phyloP scores from a whole-genome alignment of 2,797 vertebrate species.

The Triplophysa bombifrons region DNA sequence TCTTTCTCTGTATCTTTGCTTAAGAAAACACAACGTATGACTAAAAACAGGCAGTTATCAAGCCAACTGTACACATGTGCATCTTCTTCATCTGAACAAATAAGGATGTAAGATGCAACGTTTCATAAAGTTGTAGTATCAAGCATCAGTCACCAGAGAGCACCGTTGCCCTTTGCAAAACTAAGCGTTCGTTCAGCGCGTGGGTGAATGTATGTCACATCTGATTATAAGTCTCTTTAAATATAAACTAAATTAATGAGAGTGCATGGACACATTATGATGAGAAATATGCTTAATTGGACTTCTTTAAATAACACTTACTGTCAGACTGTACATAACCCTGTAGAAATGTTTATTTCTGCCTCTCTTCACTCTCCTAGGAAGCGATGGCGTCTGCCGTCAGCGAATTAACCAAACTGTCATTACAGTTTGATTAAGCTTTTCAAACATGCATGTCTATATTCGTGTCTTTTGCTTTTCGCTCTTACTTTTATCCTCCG shows the following conservation, averaged over 20 bases:
- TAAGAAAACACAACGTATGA: not conserved
- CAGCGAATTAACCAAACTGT: slow-evolving; percentile 39
- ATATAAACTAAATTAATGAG: slow-evolving; percentile 75
- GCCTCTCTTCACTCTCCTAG: slow-evolving; percentile 28
- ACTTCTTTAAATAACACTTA: slow-evolving; percentile 75
- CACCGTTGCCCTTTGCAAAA: slow-evolving; percentile 66
- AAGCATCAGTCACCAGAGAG: slow-evolving; percentile 63
- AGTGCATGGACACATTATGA: slow-evolving; percentile 73
- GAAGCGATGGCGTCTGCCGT: slow-evolving; percentile 34
- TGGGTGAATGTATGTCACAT: slow-evolving; percentile 63
- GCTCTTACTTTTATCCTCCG: not conserved
- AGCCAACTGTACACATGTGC: too few species aligned
- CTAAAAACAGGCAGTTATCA: not conserved
- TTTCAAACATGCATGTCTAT: slow-evolving; percentile 58
- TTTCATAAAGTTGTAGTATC: slow-evolving; percentile 5
- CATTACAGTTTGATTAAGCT: slow-evolving; percentile 49
- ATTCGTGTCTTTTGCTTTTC: slow-evolving; percentile 30
- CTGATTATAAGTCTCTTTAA: slow-evolving; percentile 62
- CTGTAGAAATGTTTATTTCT: slow-evolving; percentile 53
- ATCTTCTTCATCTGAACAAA: too few species aligned
- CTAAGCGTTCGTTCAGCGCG: slow-evolving; percentile 21
- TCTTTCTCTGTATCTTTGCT: not conserved
- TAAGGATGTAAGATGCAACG: not conserved
- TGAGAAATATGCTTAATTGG: slow-evolving; percentile 74
- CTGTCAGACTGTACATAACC: slow-evolving; percentile 64